Conservation (phyloP, 2,888 invertebrate species). For the Nephrotoma guestfalica region DNA sequence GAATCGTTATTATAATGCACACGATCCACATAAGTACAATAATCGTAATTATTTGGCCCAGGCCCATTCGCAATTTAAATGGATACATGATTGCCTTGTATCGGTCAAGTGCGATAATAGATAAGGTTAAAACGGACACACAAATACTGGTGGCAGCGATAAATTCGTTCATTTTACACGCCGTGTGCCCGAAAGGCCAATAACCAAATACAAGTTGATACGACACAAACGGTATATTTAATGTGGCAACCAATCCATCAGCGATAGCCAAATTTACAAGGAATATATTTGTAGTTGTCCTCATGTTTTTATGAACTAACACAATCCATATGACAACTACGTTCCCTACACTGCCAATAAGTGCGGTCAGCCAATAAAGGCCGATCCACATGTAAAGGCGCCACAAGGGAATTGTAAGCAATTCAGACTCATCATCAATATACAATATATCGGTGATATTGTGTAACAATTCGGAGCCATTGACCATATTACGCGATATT, state of each 20-base stretch:
- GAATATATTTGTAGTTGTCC: not conserved
- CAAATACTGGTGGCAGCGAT: not conserved
- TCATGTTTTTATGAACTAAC: not conserved
- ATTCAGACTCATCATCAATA: too few species aligned
- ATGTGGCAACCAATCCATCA: not conserved
- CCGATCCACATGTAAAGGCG: not conserved
- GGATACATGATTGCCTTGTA: not conserved
- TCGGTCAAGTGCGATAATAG: not conserved
- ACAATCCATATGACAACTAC: not conserved
- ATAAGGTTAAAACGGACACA: not conserved
- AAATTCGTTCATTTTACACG: not conserved
- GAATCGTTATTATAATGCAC: not conserved
- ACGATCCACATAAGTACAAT: not conserved
- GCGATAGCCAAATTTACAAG: not conserved
- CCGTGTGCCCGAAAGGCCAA: not conserved
- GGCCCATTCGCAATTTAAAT: not conserved
- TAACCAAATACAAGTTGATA: not conserved
- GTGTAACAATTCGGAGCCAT: too few species aligned
- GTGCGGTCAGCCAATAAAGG: not conserved
- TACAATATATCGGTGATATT: too few species aligned
- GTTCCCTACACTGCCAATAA: not conserved
- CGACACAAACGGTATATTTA: not conserved
- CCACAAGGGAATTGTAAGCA: too few species aligned
- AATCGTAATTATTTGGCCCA: not conserved
- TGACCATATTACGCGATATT: too few species aligned